Conservation (phyloP, 2,888 invertebrate species). For the Lycocerus yunnanus region DNA sequence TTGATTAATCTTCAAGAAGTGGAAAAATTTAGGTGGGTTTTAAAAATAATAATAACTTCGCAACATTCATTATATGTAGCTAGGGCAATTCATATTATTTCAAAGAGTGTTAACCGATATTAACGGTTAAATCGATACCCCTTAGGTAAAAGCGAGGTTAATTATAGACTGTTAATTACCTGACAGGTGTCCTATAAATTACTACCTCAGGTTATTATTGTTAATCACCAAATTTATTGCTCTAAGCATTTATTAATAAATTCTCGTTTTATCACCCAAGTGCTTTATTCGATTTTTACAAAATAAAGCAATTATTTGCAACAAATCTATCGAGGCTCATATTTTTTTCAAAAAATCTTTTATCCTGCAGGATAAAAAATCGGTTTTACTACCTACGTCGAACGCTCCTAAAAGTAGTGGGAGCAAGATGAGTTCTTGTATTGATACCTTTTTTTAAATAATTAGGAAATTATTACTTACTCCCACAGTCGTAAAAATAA, state of each 20-base stretch:
- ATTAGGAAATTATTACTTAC: background rate
- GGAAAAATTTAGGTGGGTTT: background rate
- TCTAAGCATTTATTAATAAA: background rate
- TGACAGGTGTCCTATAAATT: constrained; percentile 50
- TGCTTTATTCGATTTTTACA: background rate
- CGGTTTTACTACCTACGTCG: too few species aligned
- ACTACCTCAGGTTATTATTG: constrained; percentile 48
- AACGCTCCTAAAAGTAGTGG: too few species aligned
- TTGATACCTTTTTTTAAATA: background rate
- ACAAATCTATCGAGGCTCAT: too few species aligned
- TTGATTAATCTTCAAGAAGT: background rate
- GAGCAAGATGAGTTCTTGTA: too few species aligned
- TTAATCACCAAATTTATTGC: constrained; percentile 41
- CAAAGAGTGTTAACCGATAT: background rate
- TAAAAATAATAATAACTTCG: background rate
- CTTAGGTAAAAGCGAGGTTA: constrained; percentile 41
- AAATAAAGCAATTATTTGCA: background rate
- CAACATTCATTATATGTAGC: background rate
- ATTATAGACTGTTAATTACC: constrained; percentile 48
- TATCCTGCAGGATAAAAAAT: too few species aligned
- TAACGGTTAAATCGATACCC: constrained; percentile 48
- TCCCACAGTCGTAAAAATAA: background rate
- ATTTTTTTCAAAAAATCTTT: too few species aligned
- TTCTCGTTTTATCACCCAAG: background rate
- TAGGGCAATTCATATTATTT: background rate